Base-by-base conservation (phyloP, 2,888 invertebrate species). In the Amblyjoppa fuscipennis region DNA sequence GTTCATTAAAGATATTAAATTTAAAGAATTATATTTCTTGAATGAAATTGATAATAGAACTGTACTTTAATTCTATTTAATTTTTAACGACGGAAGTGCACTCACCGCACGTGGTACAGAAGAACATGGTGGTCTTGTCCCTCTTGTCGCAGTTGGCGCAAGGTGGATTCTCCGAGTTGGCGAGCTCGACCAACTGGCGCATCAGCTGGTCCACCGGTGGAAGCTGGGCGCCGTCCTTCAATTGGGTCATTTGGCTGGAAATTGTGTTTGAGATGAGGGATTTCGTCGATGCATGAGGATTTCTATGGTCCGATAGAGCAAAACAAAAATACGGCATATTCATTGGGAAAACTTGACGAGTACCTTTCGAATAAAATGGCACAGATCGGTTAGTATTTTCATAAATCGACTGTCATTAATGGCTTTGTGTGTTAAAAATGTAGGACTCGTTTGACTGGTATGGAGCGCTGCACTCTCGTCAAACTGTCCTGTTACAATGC, bases 91-190 rank as follows among this genome's bases (percentile, higher is more conserved):
- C 2, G 3, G 16, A 25, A 41, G 28, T 31, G 20, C 41, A 83
- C 90, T 74, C 94, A 96, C 96, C 96, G 92, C 97, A 97, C 70
- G 97, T 97, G 92, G 96, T 97, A 95, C 97, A 97, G 95, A 97
- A 97, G 93, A 95, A 97, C 97, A 97, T 97, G 81, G 96, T 96
- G 83, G 95, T 94, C 86, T 96, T 95, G 91, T 96, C 96, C 31
- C 96, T 94, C 90, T 97, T 97, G 94, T 97, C 97, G 94, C 97
- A 97, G 94, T 97, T 97, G 86, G 97, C 97, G 94, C 97, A 97
- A 6, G 96, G 95, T 74, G 97, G 97, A 92, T 96, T 96, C 90
- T 96, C 96, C 86, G 96, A 96, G 90, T 96, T 96, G 0, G 96
- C 96, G 77, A 96, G 95, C 88, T 97, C 97, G 51, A 97, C 96